Base-by-base conservation (phyloP, 2,113 vertebrate genomes). In the Ascaphus truei region DNA sequence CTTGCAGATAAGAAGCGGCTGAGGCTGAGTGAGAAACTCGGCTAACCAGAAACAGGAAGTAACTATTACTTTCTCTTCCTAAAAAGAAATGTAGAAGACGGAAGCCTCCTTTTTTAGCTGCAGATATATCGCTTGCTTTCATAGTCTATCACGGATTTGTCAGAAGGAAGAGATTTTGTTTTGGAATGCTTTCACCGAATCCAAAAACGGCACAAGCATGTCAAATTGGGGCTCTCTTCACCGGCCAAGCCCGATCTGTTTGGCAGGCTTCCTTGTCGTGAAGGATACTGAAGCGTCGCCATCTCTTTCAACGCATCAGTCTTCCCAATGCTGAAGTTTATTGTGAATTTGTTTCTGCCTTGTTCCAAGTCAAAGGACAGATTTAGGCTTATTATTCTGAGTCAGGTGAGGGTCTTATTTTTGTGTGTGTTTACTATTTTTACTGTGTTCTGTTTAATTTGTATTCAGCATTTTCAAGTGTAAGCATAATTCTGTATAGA, bases 381-480 rank as follows among this genome's bases (percentile, higher is more conserved):
- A 26, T 68, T 68, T 33, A 30, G 52, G 2, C 63, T 30, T n/a
- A 68, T 68, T 13, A 31, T 68, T 39, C 52, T 68, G 23, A 68
- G 65, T n/a, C 65, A 58, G 65, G 65, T 68, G 15, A 68, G 65
- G 47, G 0, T 34, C n/a, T n/a, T n/a, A n/a, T n/a, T n/a, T n/a
- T n/a, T n/a, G n/a, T n/a, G n/a, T n/a, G n/a, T n/a, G n/a, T n/a
- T n/a, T n/a, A n/a, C n/a, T n/a, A n/a, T n/a, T n/a, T n/a, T n/a
- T n/a, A n/a, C n/a, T n/a, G n/a, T n/a, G n/a, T n/a, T n/a, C n/a
- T n/a, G n/a, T n/a, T n/a, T n/a, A 75, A 81, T 85, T 82, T 89
- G 18, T 91, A n/a, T n/a, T n/a, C n/a, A n/a, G n/a, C n/a, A n/a
- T n/a, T n/a, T n/a, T n/a, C n/a, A n/a, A n/a, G n/a, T n/a, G n/a